Conservation (phyloP, 2,113 vertebrate genomes). For the Mungos mungo region DNA sequence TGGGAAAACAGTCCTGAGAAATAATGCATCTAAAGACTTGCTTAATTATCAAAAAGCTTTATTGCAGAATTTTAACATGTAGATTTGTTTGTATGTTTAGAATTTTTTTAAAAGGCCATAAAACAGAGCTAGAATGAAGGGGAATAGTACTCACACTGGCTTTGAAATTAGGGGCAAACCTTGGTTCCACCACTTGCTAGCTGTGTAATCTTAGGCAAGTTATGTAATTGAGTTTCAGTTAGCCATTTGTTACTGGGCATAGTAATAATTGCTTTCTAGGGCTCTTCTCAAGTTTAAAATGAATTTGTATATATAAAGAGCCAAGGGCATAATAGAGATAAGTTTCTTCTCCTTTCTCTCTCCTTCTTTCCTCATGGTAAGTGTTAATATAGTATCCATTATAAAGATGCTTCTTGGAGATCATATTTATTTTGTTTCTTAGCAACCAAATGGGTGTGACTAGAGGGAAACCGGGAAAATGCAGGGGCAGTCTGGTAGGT, state of each 20-base stretch:
- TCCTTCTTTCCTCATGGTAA: background rate
- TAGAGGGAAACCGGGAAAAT: background rate
- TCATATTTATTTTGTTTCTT: conserved; percentile 68
- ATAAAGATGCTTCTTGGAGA: background rate
- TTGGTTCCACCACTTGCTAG: background rate
- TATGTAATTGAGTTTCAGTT: background rate
- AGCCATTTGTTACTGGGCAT: background rate
- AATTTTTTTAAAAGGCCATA: background rate
- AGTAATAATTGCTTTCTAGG: background rate
- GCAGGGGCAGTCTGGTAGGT: background rate
- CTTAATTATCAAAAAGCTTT: conserved; percentile 24
- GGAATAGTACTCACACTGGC: background rate
- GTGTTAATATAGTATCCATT: background rate
- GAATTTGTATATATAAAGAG: background rate
- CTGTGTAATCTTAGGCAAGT: background rate
- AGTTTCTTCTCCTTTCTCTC: conserved; percentile 7
- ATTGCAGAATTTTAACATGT: background rate
- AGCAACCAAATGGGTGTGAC: conserved; percentile 49
- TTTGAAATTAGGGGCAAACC: background rate
- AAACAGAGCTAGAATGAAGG: background rate
- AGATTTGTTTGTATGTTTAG: background rate
- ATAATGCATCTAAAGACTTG: background rate
- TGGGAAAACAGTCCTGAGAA: background rate
- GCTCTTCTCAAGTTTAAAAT: background rate
- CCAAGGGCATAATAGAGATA: background rate